Conservation (phyloP, 2,797 vertebrate genomes). For the Acipenser ruthenus region DNA sequence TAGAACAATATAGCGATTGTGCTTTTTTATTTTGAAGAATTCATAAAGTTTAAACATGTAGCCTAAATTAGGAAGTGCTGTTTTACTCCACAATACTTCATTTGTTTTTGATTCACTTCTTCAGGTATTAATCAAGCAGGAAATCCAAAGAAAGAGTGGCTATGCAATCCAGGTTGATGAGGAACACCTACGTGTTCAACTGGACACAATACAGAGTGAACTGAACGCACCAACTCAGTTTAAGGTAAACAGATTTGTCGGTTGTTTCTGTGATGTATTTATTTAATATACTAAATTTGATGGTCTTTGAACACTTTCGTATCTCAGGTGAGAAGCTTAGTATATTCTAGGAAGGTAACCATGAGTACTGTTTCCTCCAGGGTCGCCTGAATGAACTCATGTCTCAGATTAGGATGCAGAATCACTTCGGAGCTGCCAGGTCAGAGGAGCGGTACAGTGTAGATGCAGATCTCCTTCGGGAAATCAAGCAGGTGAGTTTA, state of each 20-base stretch:
- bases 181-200: constrained; percentile 90
- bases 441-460: constrained; percentile 90
- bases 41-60: neutral
- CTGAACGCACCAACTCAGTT: constrained; percentile 96
- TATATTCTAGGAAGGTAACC: too few species aligned
- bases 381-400: constrained; percentile 95
- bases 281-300: too few species aligned
- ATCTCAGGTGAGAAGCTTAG: too few species aligned
- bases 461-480: constrained; percentile 81
- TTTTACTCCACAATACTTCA: too few species aligned
- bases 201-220: constrained; percentile 94
- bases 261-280: neutral
- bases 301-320: too few species aligned
- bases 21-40: neutral
- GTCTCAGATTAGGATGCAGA: constrained; percentile 98
- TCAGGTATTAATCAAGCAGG: constrained; percentile 93
- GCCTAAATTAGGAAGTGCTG: too few species aligned
- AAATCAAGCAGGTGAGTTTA: constrained; percentile 83
- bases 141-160: constrained; percentile 94
- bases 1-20: too few species aligned
- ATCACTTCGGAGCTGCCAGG: constrained; percentile 86
- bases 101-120: neutral
- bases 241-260: constrained; percentile 62
- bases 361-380: constrained; percentile 41
- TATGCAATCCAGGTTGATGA: constrained; percentile 96